phyloP scores from a whole-genome alignment of 2,888 invertebrate species.

The Leucoma salicis region DNA sequence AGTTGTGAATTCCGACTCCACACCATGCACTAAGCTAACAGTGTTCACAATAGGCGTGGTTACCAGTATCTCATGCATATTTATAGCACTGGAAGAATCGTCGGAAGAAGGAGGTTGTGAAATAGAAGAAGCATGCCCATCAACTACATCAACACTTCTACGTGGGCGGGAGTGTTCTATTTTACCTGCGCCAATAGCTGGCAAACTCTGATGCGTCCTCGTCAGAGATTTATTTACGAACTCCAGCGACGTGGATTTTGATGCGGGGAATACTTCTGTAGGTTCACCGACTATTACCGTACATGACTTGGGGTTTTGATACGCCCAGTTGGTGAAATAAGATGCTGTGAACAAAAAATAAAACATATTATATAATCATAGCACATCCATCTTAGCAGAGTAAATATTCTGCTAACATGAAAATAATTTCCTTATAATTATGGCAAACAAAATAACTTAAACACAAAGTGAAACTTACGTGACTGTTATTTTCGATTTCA shows the following conservation, averaged over 20 bases:
- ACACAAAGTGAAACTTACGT: no score
- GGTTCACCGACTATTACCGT: constrained; percentile 92
- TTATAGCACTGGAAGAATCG: constrained; percentile 67
- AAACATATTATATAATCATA: no score
- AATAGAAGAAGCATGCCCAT: constrained; percentile 81
- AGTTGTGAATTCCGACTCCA: constrained; percentile 44
- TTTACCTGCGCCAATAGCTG: constrained; percentile 80
- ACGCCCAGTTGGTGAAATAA: constrained; percentile 92
- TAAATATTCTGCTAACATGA: no score
- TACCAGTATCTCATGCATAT: constrained; percentile 67
- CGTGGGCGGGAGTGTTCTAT: constrained; percentile 83
- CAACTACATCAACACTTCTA: constrained; percentile 86
- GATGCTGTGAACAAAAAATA: constrained; percentile 82
- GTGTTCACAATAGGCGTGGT: constrained; percentile 65
- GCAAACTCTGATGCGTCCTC: constrained; percentile 84
- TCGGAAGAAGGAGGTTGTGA: constrained; percentile 61
- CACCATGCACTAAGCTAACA: constrained; percentile 78
- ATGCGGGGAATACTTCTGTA: constrained; percentile 85
- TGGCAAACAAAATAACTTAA: no score
- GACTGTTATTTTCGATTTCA: no score
- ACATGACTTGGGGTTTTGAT: constrained; percentile 91
- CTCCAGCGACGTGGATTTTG: constrained; percentile 87
- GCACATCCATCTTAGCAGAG: no score
- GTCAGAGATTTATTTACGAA: constrained; percentile 86
- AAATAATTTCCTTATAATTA: no score